Base-by-base conservation (phyloP, 1,140 invertebrate species). In the Bicyclus anynana region DNA sequence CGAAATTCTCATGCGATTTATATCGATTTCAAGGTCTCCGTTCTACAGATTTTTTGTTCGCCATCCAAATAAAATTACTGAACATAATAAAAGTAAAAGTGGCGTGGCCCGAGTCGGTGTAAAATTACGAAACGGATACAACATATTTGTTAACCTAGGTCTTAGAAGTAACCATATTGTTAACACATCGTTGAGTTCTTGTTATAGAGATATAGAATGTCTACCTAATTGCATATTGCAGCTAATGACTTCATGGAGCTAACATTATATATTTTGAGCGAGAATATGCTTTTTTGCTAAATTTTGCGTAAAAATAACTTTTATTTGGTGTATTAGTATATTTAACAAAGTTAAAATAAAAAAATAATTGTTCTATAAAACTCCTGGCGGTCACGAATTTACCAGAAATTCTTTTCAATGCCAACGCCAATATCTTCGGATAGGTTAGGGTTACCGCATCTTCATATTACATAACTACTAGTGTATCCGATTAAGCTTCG, bases 1-100 rank as follows among this genome's bases (percentile, higher is more conserved):
- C 64, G 60, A 67, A 67, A 73, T 60, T 70, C 67, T 56, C 56
- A 53, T 67, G 60, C 57, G 50, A 64, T 66, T 73, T 66, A 64
- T 70, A 66, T 66, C 60, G 57, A 62, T 53, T 62, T 63, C 72
- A 72, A 69, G 66, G 69, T 65, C 65, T 58, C 53, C 16, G 29
- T 20, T 60, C 52, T 35, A 29, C 52, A 37, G 10, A 49, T 44
- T 60, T 60, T 59, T 59, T 53, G 46, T 18, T 53, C 44, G 2
- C 35, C 23, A 18, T 51, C 51, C 58, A 60, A 59, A 50, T 50
- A 35, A 54, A 53, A 60, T 35, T 50, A 33, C 35, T 26, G 27
- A 59, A 49, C 37, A 49, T 58, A 37, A 58, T 51, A 53, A 60
- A 53, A 54, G 44, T 60, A 54, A 59, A 59, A 59, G 56, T 59